phyloP scores from a whole-genome alignment of 2,888 invertebrate species.

The Taenaris catops region DNA sequence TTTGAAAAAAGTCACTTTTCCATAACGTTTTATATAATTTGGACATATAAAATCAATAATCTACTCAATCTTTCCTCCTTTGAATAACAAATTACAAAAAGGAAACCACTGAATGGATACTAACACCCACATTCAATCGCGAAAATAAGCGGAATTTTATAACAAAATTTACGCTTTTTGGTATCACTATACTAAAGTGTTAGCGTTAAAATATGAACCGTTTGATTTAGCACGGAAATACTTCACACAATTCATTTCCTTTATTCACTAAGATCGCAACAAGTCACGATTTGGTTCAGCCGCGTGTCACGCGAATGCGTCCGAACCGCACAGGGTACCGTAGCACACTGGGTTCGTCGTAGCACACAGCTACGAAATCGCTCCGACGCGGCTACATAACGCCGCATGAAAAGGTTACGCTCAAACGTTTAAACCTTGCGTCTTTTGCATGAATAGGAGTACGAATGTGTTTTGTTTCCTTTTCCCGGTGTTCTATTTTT shows the following conservation, averaged over 20 bases:
- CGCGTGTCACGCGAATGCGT: slow-evolving; percentile 30
- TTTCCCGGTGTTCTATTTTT: slow-evolving; percentile 56
- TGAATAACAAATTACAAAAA: slow-evolving; percentile 7
- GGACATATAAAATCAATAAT: slow-evolving; percentile 9
- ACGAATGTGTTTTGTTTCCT: slow-evolving; percentile 59
- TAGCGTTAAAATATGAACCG: too few relatives aligned
- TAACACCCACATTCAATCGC: too few relatives aligned
- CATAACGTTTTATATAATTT: too few relatives aligned
- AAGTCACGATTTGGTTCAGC: slow-evolving; percentile 27
- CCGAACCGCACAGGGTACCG: slow-evolving; percentile 40
- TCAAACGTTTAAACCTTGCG: slow-evolving; percentile 65
- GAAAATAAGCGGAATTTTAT: too few relatives aligned
- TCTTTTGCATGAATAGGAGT: slow-evolving; percentile 65
- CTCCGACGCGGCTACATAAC: slow-evolving; percentile 33
- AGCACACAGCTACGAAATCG: slow-evolving; percentile 47
- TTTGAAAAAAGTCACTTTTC: too few relatives aligned
- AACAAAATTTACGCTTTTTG: too few relatives aligned
- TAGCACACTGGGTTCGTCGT: slow-evolving; percentile 50
- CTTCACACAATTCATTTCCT: slow-evolving; percentile 18
- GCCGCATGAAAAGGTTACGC: slow-evolving; percentile 63
- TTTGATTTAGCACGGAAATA: slow-evolving; percentile 13
- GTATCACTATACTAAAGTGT: too few relatives aligned
- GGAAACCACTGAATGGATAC: too few relatives aligned
- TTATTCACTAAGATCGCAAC: slow-evolving; percentile 33
- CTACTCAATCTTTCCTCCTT: neutral